A percentile compares a stretch with the other conserved stretches of the same genome.
Evolutionary conservation across 1,140 invertebrate genomes (phyloP).

Genomic region (Periplaneta americana): DNA sequence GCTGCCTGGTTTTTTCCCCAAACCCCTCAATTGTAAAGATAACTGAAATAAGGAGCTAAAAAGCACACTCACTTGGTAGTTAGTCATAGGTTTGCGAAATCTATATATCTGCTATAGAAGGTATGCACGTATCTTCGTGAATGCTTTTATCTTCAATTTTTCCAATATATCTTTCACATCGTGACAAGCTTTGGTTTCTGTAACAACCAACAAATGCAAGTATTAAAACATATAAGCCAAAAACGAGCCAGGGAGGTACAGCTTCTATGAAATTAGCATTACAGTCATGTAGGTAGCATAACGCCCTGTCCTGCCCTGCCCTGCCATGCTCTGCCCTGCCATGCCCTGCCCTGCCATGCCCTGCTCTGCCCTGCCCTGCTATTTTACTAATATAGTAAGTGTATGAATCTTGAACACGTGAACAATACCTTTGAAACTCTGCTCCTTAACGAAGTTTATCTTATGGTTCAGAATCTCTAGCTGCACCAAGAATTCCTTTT

Average conservation of each 20-base stretch:
- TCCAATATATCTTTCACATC: conserved; percentile 96
- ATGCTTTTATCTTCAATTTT: conserved; percentile 92
- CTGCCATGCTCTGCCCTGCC: too few relatives aligned
- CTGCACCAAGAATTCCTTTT: conserved; percentile 88
- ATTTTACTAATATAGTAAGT: too few relatives aligned
- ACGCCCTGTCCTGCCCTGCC: too few relatives aligned
- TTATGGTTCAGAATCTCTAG: conserved; percentile 93
- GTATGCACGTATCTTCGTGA: conserved; percentile 92
- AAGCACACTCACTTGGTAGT: conserved; percentile 98
- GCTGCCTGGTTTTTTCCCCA: too few relatives aligned
- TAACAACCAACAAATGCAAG: not conserved
- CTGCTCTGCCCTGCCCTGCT: too few relatives aligned
- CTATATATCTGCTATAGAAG: conserved; percentile 94
- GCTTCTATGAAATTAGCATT: too few relatives aligned
- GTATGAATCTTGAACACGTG: too few relatives aligned
- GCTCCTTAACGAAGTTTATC: conserved; percentile 95
- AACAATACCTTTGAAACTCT: conserved; percentile 81
- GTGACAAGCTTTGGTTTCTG: conserved; percentile 31
- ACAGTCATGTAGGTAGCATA: too few relatives aligned
- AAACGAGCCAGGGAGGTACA: too few relatives aligned
- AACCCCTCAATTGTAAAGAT: too few relatives aligned
- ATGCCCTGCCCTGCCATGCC: too few relatives aligned
- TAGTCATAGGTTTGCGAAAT: conserved; percentile 96
- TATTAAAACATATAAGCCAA: not conserved
- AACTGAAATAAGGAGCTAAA: too few relatives aligned